phyloP scores from a whole-genome alignment of 2,888 invertebrate species.

The Pemphredon lugubris region DNA sequence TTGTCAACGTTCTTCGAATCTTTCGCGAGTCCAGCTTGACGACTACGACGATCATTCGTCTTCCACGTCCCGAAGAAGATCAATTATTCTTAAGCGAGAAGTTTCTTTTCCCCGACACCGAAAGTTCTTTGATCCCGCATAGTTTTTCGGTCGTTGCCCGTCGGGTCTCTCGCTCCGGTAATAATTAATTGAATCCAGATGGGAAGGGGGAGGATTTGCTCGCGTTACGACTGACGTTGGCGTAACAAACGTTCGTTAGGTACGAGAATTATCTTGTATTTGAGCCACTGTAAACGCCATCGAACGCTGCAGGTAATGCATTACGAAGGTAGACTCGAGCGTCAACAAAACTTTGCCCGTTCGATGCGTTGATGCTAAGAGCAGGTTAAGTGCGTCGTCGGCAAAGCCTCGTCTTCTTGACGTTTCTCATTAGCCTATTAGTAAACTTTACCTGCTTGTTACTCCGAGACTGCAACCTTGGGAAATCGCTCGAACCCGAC shows the following conservation, averaged over 20 bases:
- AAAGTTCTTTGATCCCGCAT: constrained; percentile 13
- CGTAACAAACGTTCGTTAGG: too few species aligned
- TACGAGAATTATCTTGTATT: too few species aligned
- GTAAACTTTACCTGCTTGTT: constrained; percentile 38
- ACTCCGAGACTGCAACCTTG: constrained; percentile 17
- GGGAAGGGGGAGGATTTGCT: too few species aligned
- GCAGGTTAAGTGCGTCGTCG: constrained; percentile 32
- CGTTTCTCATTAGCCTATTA: constrained; percentile 50
- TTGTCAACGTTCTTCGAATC: constrained; percentile 16
- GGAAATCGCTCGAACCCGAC: constrained; percentile 17
- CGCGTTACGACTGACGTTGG: too few species aligned
- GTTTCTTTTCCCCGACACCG: constrained; percentile 29
- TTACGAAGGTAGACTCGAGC: constrained; percentile 19
- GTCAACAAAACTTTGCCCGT: constrained; percentile 32
- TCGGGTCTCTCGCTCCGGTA: neutral
- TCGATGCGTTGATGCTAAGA: constrained; percentile 36
- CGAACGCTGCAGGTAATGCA: constrained; percentile 4
- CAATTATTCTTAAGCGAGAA: constrained; percentile 40
- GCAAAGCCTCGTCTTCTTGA: constrained; percentile 36
- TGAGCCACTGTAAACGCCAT: neutral
- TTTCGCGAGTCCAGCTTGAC: constrained; percentile 19
- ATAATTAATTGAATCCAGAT: constrained; percentile 29
- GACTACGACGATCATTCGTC: constrained; percentile 29
- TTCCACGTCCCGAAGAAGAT: constrained; percentile 36
- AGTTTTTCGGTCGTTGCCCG: constrained; percentile 12